Percentiles rank a stretch among this genome's conserved stretches.
These are phyloP conservation scores for Perca fluviatilis DNA, from an alignment of 2,113 vertebrate genomes.

Conservation along the genomic window DNA sequence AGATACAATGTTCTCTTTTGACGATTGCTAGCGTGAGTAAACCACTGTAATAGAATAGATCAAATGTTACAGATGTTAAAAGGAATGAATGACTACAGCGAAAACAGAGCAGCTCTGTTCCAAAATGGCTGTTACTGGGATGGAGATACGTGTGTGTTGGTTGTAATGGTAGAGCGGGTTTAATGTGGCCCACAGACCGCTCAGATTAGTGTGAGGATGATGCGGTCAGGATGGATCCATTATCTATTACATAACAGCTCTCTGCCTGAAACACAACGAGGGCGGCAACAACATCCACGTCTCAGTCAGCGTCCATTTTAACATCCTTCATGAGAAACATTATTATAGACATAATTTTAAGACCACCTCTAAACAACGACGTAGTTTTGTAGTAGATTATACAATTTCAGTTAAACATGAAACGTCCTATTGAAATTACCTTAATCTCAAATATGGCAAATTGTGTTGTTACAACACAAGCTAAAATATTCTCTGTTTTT, in stretches of 20 bases:
- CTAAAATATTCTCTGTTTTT: too few relatives aligned
- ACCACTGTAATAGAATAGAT: neutral
- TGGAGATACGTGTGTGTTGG: neutral
- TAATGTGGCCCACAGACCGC: constrained; percentile 38
- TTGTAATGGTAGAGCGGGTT: constrained; percentile 29
- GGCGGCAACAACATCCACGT: neutral
- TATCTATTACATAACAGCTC: constrained; percentile 65
- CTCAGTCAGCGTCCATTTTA: constrained; percentile 63
- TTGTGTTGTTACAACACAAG: neutral
- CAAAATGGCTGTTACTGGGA: constrained; percentile 53
- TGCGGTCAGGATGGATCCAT: constrained; percentile 54
- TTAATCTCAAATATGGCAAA: neutral
- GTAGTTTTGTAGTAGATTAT: too few relatives aligned
- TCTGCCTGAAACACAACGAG: constrained; percentile 15
- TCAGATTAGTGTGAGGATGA: constrained; percentile 28
- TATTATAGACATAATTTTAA: neutral
- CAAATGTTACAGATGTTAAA: neutral
- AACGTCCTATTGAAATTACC: neutral
- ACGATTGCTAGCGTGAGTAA: too few relatives aligned
- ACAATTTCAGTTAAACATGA: neutral
- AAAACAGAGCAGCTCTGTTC: constrained; percentile 19
- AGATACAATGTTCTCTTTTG: too few relatives aligned
- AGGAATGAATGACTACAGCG: neutral
- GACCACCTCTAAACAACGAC: accelerated
- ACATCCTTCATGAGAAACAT: constrained; percentile 7